Base-by-base conservation (phyloP, 2,888 invertebrate genomes). In the Tenthredo mesomela region DNA sequence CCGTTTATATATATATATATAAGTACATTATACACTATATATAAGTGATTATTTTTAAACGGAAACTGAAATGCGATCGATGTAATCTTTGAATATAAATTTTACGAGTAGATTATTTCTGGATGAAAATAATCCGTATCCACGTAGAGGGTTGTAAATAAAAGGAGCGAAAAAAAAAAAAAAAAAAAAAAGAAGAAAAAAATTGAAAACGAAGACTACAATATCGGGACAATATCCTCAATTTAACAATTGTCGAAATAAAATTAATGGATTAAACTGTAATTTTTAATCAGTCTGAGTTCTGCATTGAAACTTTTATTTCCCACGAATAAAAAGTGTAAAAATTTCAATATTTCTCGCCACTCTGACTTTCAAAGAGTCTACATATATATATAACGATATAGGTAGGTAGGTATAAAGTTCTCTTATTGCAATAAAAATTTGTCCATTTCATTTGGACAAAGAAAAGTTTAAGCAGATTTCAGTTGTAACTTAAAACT, bases 41-140 rank as follows among this genome's bases (percentile, higher is more conserved):
- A 33, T 73, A 58, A 61, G 61, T 61, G 25, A 29, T 15, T 70
- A 29, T 25, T 18, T 33, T 37, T 37, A 4, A 29, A 12, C 37
- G 33, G 70, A 70, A 37, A 70, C 70, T 70, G 37, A 70, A 70
- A 73, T 12, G 21, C 47, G 73, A 73, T 73, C 43, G 73, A 73
- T 43, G 12, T 73, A 73, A 75, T 75, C 47, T 75, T 75, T 29
- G 47, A 25, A 50, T 75, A 40, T 2, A 75, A 75, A 47, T 50
- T 75, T 47, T 25, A 3, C 21, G 25, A 25, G 43, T 18, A 15
- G 47, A 75, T 75, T 75, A 43, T 47, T 10, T 12, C 10, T 7
- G 12, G 7, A 47, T 7, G 12, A 10, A n/a, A 43, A 47, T 47
- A 75, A 47, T 47, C 75, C 73, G n/a, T 21, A 9, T 18, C 29